Evolutionary conservation across 2,797 vertebrate genomes (phyloP), one percentile per base, ranked within the genome.

Genomic region (Oreortyx pictus): DNA sequence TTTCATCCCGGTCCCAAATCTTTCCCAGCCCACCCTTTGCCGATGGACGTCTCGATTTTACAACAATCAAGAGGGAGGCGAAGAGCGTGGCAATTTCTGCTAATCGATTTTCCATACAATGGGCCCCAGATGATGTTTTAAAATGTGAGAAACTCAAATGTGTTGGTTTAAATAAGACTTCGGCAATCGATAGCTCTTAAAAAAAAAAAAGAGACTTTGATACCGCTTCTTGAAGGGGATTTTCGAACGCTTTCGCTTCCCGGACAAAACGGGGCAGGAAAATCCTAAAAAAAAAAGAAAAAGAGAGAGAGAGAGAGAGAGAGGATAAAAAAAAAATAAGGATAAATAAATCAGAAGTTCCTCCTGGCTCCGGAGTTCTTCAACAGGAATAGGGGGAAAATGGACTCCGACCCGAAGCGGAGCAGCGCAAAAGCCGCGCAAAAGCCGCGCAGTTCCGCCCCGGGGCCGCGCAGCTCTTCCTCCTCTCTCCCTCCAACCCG

Each of bases 111-210:
- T 93, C 96, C 92, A 95, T 96, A 96, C 95, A 96, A 96, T 94
- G 93, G 95, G 95, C 96, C 96, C 95, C 96, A 96, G 96, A 97
- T 96, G 96, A 97, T 96, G 96, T 90, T 96, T 96, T 97, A 96
- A 96, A 96, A 97, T 96, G 95, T 96, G 96, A 96, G 96, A 97
- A 97, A 96, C 95, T 95, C 94, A 95, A 96, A 95, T 96, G 96
- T 96, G 95, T 96, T 96, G 94, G 95, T 96, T 97, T 97, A 97
- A 97, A 97, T 97, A 97, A 97, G 95, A 97, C 96, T 97, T 96
- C 91, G 66, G 67, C 94, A 92, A 96, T 96, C 96, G 86, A 96
- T 96, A 95, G 83, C 94, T 90, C 88, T 90, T 86, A 35, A 91
- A 95, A 93, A 46, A 93, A 47, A 47, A 23, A 94, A 81, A 78